Evolutionary conservation across 2,888 invertebrate species (phyloP).

Genomic region (Drosophila quinaria): DNA sequence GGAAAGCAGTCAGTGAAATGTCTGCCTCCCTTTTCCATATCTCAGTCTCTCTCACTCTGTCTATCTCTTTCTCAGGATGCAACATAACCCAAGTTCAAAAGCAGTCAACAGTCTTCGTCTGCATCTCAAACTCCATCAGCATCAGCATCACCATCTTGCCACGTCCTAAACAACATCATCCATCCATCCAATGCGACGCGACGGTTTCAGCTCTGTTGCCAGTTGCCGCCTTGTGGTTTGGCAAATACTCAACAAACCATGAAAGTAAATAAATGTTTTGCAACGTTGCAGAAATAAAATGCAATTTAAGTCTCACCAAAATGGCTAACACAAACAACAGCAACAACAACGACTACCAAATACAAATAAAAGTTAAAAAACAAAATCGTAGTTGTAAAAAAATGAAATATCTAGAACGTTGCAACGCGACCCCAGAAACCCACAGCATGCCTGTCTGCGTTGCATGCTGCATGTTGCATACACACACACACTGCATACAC

Average conservation of each 20-base stretch:
- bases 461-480: conserved; percentile 34
- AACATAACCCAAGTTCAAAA: conserved; percentile 57
- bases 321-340: conserved; percentile 64
- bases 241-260: conserved; percentile 83
- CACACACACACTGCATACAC: conserved; percentile 14
- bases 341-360: neutral
- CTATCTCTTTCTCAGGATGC: conserved; percentile 53
- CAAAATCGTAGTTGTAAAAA: conserved; percentile 43
- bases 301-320: conserved; percentile 78
- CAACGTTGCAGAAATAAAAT: conserved; percentile 82
- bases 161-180: conserved; percentile 46
- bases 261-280: conserved; percentile 82
- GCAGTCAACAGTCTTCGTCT: conserved; percentile 68
- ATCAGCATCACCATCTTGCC: conserved; percentile 21
- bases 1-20: conserved; percentile 43
- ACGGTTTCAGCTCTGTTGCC: conserved; percentile 26
- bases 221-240: conserved; percentile 72
- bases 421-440: conserved; percentile 37
- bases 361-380: conserved; percentile 33
- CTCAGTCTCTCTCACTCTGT: conserved; percentile 20
- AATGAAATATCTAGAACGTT: conserved; percentile 53
- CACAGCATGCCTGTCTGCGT: conserved; percentile 43
- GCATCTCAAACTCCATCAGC: neutral
- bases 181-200: conserved; percentile 53
- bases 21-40: conserved; percentile 36